phyloP scores from a whole-genome alignment of 2,888 invertebrate species.

The Caenorhabditis sp. region DNA sequence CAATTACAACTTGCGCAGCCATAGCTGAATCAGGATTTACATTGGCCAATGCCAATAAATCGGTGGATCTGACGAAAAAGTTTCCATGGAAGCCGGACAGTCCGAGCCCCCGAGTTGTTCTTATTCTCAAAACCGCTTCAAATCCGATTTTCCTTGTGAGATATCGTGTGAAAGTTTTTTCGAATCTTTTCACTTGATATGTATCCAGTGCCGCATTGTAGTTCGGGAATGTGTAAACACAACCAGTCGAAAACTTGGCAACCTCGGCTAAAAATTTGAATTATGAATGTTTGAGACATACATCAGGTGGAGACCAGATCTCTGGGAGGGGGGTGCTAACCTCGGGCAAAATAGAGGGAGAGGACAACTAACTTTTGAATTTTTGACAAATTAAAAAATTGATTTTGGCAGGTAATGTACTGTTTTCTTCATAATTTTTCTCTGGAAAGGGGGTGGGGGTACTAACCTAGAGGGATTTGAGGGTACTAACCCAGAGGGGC shows the following conservation, averaged over 20 bases:
- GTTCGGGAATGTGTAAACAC: conserved; percentile 86
- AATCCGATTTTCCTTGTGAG: conserved; percentile 95
- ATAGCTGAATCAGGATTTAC: conserved; percentile 97
- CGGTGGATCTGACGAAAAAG: conserved; percentile 97
- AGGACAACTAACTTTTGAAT: too few relatives aligned
- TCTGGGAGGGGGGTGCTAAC: too few relatives aligned
- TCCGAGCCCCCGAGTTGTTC: conserved; percentile 76
- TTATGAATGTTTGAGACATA: background rate
- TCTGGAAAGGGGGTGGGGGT: too few relatives aligned
- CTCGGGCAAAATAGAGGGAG: too few relatives aligned
- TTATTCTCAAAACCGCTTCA: conserved; percentile 82
- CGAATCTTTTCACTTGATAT: conserved; percentile 78
- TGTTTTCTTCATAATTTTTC: too few relatives aligned
- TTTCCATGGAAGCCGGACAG: conserved; percentile 99
- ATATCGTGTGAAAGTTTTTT: conserved; percentile 84
- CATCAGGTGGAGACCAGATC: too few relatives aligned
- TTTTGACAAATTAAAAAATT: too few relatives aligned
- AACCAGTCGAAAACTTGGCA: conserved; percentile 92
- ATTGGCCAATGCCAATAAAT: conserved; percentile 92
- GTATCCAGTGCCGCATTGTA: conserved; percentile 75
- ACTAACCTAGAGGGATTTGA: too few relatives aligned
- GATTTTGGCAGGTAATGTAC: too few relatives aligned
- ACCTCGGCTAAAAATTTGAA: conserved; percentile 77
- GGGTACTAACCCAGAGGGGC: too few relatives aligned
- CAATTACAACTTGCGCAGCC: conserved; percentile 93